These are phyloP conservation scores for Caenorhabditis wallacei DNA, from an alignment of 2,888 invertebrate genomes.

Conservation along the genomic window DNA sequence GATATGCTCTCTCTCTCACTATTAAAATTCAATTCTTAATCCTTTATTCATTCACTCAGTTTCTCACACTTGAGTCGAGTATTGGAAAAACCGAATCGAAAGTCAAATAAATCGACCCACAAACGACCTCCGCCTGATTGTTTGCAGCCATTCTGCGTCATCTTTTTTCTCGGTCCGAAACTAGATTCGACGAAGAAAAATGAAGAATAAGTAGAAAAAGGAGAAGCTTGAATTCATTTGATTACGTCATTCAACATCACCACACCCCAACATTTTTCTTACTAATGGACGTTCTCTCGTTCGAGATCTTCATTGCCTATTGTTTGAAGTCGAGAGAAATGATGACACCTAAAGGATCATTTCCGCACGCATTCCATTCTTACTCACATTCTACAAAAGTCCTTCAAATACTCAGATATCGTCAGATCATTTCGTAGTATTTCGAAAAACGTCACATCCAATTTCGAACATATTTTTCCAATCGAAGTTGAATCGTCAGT, in stretches of 20 bases:
- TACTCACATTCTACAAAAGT: slow-evolving; percentile 30
- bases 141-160: slow-evolving; percentile 59
- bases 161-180: slow-evolving; percentile 34
- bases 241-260: slow-evolving; percentile 46
- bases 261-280: slow-evolving; percentile 8
- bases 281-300: slow-evolving; percentile 37
- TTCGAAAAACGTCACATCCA: slow-evolving; percentile 34
- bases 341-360: slow-evolving; percentile 30
- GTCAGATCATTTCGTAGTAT: slow-evolving; percentile 31
- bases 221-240: slow-evolving; percentile 51
- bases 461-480: neutral
- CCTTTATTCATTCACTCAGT: slow-evolving; percentile 7
- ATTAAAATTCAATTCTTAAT: slow-evolving; percentile 28
- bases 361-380: slow-evolving; percentile 37
- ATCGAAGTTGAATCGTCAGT: neutral
- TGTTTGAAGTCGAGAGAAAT: slow-evolving; percentile 30
- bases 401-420: slow-evolving; percentile 39
- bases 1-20: slow-evolving; percentile 32
- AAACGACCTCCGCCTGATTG: slow-evolving; percentile 58
- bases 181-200: slow-evolving; percentile 43
- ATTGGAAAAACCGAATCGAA: slow-evolving; percentile 49
- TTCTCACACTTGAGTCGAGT: slow-evolving; percentile 49
- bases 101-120: slow-evolving; percentile 63
- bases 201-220: slow-evolving; percentile 32
- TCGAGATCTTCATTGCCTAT: slow-evolving; percentile 40